A percentile compares a stretch with the other conserved stretches of the same genome.
Evolutionary conservation across 2,113 vertebrate genomes (phyloP).

Genomic region (Elephas maximus): DNA sequence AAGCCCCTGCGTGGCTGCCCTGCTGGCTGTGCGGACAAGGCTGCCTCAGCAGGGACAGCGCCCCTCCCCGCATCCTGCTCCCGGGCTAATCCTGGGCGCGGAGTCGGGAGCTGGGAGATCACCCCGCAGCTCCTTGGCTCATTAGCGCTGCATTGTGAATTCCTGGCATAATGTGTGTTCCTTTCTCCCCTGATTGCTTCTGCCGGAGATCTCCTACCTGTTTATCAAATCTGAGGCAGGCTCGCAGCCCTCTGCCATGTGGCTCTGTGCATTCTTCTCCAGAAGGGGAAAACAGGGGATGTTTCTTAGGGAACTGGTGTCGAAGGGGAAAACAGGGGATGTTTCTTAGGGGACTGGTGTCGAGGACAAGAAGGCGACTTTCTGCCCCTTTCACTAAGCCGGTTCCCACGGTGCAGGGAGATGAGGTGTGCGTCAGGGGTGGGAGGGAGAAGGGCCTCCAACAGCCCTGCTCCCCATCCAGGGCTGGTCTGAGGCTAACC

Average conservation of each 20-base stretch:
- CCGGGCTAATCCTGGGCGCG: background rate
- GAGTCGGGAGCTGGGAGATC: background rate
- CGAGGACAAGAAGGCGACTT: background rate
- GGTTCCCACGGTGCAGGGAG: background rate
- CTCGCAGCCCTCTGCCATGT: background rate
- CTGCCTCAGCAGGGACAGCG: background rate
- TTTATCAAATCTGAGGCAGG: constrained; percentile 56
- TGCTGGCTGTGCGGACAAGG: background rate
- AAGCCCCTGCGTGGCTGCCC: background rate
- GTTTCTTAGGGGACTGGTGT: background rate
- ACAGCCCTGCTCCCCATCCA: background rate
- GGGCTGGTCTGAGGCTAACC: background rate
- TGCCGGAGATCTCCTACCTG: constrained; percentile 62
- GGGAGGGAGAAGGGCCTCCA: background rate
- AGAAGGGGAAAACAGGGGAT: constrained; percentile 7
- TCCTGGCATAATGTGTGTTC: background rate
- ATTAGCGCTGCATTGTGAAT: constrained; percentile 38
- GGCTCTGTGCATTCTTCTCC: background rate
- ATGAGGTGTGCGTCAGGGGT: background rate
- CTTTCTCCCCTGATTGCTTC: constrained; percentile 57
- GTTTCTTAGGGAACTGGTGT: background rate
- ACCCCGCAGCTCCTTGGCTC: background rate
- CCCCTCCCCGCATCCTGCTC: background rate
- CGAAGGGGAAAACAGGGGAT: constrained; percentile 12
- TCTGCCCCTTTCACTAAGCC: background rate